A percentile compares a stretch with the other conserved stretches of the same genome.
Conservation (phyloP, 2,113 vertebrate species). For the Oryzias melastigma region DNA sequence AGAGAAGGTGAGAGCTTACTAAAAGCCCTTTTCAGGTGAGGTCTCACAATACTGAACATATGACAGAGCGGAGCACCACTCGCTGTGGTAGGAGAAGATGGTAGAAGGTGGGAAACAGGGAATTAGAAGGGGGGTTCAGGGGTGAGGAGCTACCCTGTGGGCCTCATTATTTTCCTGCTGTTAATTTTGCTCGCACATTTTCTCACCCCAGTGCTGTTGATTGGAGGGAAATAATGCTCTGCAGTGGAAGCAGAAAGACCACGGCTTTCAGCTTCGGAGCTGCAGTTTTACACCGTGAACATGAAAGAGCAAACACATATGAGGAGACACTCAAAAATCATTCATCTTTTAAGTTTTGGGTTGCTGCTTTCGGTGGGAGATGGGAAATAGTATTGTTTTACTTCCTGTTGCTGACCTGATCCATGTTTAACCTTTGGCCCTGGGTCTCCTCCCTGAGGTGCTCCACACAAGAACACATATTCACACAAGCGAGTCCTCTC, state of each 20-base stretch:
- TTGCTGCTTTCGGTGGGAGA: slow-evolving; percentile 49
- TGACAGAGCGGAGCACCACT: slow-evolving; percentile 49
- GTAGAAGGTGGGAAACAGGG: slow-evolving; percentile 76
- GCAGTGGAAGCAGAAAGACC: slow-evolving; percentile 58
- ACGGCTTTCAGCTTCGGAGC: slow-evolving; percentile 39
- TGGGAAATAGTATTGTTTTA: slow-evolving; percentile 58
- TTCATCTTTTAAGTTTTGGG: background rate
- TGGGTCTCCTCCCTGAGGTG: slow-evolving; percentile 52
- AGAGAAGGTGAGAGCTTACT: slow-evolving; percentile 49
- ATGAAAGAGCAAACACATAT: slow-evolving; percentile 3
- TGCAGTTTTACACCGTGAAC: slow-evolving; percentile 10
- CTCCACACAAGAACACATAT: slow-evolving; percentile 32
- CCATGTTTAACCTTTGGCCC: slow-evolving; percentile 70
- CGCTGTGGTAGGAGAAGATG: slow-evolving; percentile 59
- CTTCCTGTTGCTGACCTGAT: slow-evolving; percentile 73
- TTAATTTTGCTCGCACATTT: slow-evolving; percentile 81
- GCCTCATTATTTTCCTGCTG: slow-evolving; percentile 85
- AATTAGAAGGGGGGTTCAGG: slow-evolving; percentile 68
- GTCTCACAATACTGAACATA: slow-evolving; percentile 44
- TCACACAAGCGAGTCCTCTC: slow-evolving; percentile 50
- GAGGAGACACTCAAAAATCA: slow-evolving; percentile 32
- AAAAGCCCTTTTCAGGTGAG: slow-evolving; percentile 56
- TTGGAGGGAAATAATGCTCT: slow-evolving; percentile 71
- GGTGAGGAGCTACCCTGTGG: slow-evolving; percentile 79
- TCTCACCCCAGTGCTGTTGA: slow-evolving; percentile 81